Evolutionary conservation across 2,888 invertebrate genomes (phyloP).

Genomic region (Perithous albicinctus): DNA sequence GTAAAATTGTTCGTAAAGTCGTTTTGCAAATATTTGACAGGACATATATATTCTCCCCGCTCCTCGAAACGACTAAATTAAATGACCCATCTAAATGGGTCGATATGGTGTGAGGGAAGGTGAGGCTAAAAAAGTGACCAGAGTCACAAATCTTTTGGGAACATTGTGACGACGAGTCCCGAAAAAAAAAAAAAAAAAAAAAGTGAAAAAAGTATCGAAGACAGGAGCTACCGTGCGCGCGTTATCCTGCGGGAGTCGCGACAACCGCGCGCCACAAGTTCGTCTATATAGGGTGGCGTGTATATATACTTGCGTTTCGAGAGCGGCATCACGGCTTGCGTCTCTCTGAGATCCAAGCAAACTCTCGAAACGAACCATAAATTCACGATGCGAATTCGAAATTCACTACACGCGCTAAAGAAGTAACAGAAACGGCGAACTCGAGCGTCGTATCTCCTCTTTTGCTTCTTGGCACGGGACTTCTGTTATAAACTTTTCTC

Average conservation of each 20-base stretch:
- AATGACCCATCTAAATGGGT: conserved; percentile 78
- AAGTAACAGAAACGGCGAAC: conserved; percentile 71
- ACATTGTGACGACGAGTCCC: conserved; percentile 37
- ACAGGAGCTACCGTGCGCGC: conserved; percentile 67
- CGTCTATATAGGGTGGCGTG: not conserved
- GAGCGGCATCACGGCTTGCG: not conserved
- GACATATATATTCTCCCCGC: not conserved
- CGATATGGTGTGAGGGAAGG: conserved; percentile 36
- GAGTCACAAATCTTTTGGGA: conserved; percentile 69
- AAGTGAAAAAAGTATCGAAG: conserved; percentile 30
- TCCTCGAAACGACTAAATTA: conserved; percentile 77
- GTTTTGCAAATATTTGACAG: conserved; percentile 24
- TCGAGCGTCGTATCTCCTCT: conserved; percentile 15
- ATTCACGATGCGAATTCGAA: conserved; percentile 74
- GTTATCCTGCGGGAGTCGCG: conserved; percentile 38
- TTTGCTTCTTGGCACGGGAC: conserved; percentile 34
- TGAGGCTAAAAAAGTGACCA: conserved; percentile 13
- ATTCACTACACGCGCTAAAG: conserved; percentile 74
- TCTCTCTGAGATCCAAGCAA: conserved; percentile 34
- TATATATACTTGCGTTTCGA: not conserved
- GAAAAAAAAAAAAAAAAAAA: conserved; percentile 25
- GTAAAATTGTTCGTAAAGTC: not conserved
- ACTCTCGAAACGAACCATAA: conserved; percentile 67
- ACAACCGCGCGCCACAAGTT: no score
- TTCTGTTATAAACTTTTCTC: conserved; percentile 55